Evolutionary conservation across 2,888 invertebrate species (phyloP), one percentile per base, ranked within the genome.

Genomic region (Cryptus armator): DNA sequence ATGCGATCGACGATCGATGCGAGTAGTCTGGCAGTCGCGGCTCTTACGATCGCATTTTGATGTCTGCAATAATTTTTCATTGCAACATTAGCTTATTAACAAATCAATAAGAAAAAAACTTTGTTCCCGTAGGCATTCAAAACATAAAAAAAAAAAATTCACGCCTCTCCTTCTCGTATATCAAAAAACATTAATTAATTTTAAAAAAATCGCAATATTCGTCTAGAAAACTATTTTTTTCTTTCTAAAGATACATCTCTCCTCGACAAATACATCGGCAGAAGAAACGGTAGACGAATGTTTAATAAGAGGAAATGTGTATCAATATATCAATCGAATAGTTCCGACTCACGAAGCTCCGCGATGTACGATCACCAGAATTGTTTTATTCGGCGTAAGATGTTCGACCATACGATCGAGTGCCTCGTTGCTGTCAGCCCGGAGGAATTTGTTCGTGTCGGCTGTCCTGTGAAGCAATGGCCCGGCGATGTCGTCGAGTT

Each of bases 381-480:
- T 95, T 0, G 96, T 96, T 88, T 97, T 96, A 6, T 95, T 94
- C 6, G 97, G 96, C 43, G 96, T 96, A 19, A 98, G 95, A 84
- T 97, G 95, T 81, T 97, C 96, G 81, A 98, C 96, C 96, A 99
- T 97, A 14, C 96, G 95, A 89, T 97, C 97, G 59, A 99, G 94
- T 0, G 99, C 97, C 10, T 95, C 95, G 81, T 97, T 96, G 3
- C 98, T 98, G 94, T 99, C 99, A 48, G 97, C 97, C 29, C 99
- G 95, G 72, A 99, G 95, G 93, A 99, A 99, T 89, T 97, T 96
- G 94, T 99, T 99, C 7, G 98, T 99, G 91, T 99, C 99, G 0
- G 98, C 98, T 71, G 98, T 97, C 84, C 99, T 96, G 88, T 97
- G 97, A 44, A 99, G 95, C 81, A 99, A 94, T 10, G 97, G 96